Base-by-base conservation (phyloP, 2,888 invertebrate genomes). In the Leptothorax acervorum region DNA sequence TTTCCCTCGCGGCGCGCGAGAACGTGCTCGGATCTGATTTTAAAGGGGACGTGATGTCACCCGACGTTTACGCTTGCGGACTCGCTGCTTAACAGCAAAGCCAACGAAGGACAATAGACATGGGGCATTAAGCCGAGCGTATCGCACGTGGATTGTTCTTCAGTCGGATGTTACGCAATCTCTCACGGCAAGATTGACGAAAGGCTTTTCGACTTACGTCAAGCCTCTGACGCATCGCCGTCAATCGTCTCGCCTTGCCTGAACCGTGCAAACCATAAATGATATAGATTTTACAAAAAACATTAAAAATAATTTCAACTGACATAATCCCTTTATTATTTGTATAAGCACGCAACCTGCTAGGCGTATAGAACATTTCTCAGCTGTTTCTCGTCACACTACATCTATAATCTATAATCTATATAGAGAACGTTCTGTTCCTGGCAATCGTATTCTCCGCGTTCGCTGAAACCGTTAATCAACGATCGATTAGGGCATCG, bases 51-150 rank as follows among this genome's bases (percentile, higher is more conserved):
- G 73, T 90, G 90, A 90, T 89, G 90, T 90, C 90, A 90, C 73
- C 82, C 84, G 74, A 42, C 84, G 82, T 82, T 88, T 87, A 85
- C 86, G 68, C 66, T 71, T 83, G 81, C 83, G 83, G 51, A 81
- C 51, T 60, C 85, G 85, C 81, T 51, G 48, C 60, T 88, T 88
- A 86, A 87, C 82, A 74, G 84, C 68, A 73, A 79, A 62, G 60
- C 78, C 68, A 84, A 74, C 88, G 88, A 92, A 90, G 91, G 91
- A 93, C 92, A 93, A 93, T 92, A 83, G 86, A 83, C 91, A 86
- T 85, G 87, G 86, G 90, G 88, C 87, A 91, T 90, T 83, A 86
- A 92, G 82, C 88, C 90, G 87, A 91, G 90, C 92, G 88, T 89
- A 86, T 87, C 86, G 23, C 87, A 75, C 84, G 68, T 73, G 83